A percentile compares a stretch with the other conserved stretches of the same genome.
phyloP scores from a whole-genome alignment of 2,113 vertebrate genomes.

The Hemiprocne comata region DNA sequence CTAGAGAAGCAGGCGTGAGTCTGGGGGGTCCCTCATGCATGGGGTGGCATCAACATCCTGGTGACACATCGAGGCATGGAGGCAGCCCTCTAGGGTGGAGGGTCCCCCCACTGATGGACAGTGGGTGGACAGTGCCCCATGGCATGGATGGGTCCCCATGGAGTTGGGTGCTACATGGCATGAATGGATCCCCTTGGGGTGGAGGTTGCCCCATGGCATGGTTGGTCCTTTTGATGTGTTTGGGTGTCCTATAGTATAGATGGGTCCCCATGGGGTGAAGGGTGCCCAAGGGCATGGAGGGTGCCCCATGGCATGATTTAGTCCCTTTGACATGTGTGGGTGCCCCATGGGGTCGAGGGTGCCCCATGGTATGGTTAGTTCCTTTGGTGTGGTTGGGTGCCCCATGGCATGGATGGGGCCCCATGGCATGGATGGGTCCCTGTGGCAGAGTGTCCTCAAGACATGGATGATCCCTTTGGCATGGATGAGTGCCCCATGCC shows the following conservation, averaged over 20 bases:
- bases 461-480: too few species aligned
- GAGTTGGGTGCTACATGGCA: not conserved
- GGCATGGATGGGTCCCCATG: not conserved
- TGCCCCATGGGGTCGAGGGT: too few species aligned
- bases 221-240: not conserved
- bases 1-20: conserved; percentile 60
- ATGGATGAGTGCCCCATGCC: not conserved
- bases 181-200: not conserved
- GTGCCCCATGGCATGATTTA: not conserved
- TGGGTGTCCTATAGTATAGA: not conserved
- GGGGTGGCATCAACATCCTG: not conserved
- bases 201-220: not conserved
- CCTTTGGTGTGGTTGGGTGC: too few species aligned
- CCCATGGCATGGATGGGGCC: too few species aligned
- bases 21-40: accelerated
- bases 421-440: too few species aligned
- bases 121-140: not conserved
- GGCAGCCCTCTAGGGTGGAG: not conserved
- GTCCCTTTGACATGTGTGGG: not conserved
- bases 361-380: too few species aligned
- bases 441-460: too few species aligned
- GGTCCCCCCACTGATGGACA: accelerated
- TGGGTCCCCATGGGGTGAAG: not conserved
- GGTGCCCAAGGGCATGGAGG: too few species aligned
- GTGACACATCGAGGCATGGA: accelerated